Conservation (phyloP, 2,113 vertebrate genomes). For the Irena cyanogastra region DNA sequence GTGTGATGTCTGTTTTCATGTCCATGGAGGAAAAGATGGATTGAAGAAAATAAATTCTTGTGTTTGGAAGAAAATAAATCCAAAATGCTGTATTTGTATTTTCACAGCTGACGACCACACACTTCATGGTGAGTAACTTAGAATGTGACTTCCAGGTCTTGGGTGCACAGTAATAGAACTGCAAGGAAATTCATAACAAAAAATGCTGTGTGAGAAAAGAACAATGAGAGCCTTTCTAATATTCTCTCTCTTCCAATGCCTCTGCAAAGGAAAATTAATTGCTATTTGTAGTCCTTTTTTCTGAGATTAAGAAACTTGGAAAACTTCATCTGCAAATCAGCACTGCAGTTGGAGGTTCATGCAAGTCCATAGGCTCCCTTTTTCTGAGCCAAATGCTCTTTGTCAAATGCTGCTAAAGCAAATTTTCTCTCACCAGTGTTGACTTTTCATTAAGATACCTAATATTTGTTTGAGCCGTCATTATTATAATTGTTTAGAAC, state of each 20-base stretch:
- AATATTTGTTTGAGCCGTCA: background rate
- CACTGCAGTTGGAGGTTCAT: background rate
- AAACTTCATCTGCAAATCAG: background rate
- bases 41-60: background rate
- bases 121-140: background rate
- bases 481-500: background rate
- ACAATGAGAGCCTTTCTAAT: background rate
- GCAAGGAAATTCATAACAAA: background rate
- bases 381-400: background rate
- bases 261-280: background rate
- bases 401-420: background rate
- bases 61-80: background rate
- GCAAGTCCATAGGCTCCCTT: background rate
- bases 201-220: background rate
- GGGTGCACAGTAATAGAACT: background rate
- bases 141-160: background rate
- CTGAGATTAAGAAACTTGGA: background rate
- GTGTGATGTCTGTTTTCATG: background rate
- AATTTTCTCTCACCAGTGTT: background rate
- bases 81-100: background rate
- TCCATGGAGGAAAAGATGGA: background rate
- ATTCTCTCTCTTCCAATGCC: background rate
- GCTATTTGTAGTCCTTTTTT: background rate
- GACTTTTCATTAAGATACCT: background rate
- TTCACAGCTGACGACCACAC: background rate